These are phyloP conservation scores for Latrodectus geometricus DNA, from an alignment of 1,140 invertebrate species.

Conservation along the genomic window DNA sequence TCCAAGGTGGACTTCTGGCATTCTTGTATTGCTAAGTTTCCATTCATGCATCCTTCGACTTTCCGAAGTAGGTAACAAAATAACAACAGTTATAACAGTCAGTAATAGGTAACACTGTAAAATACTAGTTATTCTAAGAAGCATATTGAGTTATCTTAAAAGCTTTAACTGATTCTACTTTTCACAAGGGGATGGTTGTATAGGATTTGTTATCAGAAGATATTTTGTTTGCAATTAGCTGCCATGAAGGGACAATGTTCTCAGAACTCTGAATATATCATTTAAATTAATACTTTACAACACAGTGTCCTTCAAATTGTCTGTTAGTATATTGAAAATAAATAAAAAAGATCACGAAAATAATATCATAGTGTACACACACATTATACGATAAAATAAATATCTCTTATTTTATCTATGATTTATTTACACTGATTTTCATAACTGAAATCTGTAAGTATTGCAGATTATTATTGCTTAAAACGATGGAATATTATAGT, in stretches of 20 bases:
- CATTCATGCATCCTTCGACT: slow-evolving; percentile 14
- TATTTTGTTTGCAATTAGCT: slow-evolving; percentile 11
- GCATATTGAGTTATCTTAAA: neutral
- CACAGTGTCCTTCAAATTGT: no score
- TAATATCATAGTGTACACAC: no score
- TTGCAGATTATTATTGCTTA: no score
- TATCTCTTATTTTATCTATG: no score
- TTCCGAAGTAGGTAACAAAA: slow-evolving; percentile 3
- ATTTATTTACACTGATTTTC: no score
- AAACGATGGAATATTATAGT: no score
- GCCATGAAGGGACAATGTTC: slow-evolving; percentile 48
- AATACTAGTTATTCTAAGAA: neutral
- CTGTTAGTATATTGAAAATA: no score
- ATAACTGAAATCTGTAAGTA: no score
- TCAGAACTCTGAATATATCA: neutral
- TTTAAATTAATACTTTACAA: neutral
- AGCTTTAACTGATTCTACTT: neutral
- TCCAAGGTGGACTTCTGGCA: slow-evolving; percentile 69
- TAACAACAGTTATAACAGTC: neutral
- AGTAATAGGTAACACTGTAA: neutral
- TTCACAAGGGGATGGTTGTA: neutral
- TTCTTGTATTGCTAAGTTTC: slow-evolving; percentile 8
- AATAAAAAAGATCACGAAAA: no score
- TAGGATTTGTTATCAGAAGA: neutral
- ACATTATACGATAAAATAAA: no score